Evolutionary conservation across 2,888 invertebrate genomes (phyloP).

Genomic region (Scaptomyza caliginosa): DNA sequence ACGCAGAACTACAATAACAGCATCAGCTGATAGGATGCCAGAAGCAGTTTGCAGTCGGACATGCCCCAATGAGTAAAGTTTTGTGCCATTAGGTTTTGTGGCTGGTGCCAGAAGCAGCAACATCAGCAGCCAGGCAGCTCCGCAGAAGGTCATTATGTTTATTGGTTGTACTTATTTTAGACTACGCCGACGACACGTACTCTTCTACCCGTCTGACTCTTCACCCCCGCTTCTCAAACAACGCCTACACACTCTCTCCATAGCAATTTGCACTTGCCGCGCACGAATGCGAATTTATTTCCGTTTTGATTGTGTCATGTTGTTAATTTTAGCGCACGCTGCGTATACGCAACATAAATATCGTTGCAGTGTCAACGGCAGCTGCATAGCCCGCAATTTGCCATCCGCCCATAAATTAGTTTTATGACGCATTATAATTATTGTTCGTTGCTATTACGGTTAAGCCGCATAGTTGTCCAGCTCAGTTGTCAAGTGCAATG

Average conservation of each 20-base stretch:
- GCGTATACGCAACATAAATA: conserved; percentile 69
- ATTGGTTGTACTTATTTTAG: conserved; percentile 65
- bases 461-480: conserved; percentile 8
- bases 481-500: conserved; percentile 18
- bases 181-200: conserved; percentile 27
- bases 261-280: conserved; percentile 54
- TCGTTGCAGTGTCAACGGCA: conserved; percentile 40
- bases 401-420: conserved; percentile 41
- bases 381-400: conserved; percentile 22
- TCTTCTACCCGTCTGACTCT: conserved; percentile 1
- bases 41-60: conserved; percentile 15
- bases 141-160: conserved; percentile 72
- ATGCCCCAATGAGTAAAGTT: conserved; percentile 45
- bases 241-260: conserved; percentile 14
- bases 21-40: conserved; percentile 44
- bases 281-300: conserved; percentile 68
- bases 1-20: conserved; percentile 4
- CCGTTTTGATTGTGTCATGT: conserved; percentile 79
- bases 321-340: conserved; percentile 68
- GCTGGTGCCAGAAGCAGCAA: conserved; percentile 12
- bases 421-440: conserved; percentile 34
- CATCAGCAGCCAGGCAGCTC: background rate
- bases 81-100: conserved; percentile 48
- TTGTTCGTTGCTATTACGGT: background rate
- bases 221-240: background rate